Conservation (phyloP, 1,140 invertebrate species). For the Marisa cornuarietis region DNA sequence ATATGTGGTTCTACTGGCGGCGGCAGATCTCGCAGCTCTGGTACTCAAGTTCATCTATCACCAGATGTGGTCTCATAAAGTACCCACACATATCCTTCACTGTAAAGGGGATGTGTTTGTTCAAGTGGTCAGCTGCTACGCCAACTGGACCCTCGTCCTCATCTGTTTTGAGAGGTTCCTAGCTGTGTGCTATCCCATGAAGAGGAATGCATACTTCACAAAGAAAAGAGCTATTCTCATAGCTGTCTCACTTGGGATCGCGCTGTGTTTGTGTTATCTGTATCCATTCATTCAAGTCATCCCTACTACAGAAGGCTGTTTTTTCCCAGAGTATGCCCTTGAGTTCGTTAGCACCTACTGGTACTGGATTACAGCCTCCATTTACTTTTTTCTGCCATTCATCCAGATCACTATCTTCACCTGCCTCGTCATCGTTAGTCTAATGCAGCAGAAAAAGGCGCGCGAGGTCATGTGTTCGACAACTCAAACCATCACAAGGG, state of each 20-base stretch:
- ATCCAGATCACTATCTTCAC: constrained; percentile 38
- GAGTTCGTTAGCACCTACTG: constrained; percentile 27
- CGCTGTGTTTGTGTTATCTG: constrained; percentile 35
- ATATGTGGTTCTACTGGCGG: constrained; percentile 45
- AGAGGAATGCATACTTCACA: constrained; percentile 39
- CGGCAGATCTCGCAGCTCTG: constrained; percentile 39
- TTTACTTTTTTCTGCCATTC: constrained; percentile 40
- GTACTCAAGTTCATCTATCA: constrained; percentile 41
- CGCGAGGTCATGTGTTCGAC: constrained; percentile 11
- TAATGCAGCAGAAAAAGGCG: constrained; percentile 29
- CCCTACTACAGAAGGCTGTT: constrained; percentile 5
- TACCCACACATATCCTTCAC: constrained; percentile 29
- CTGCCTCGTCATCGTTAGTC: constrained; percentile 33
- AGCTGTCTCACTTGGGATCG: constrained; percentile 27
- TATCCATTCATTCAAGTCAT: constrained; percentile 36
- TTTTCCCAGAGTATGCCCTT: constrained; percentile 15
- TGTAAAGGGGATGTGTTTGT: constrained; percentile 22
- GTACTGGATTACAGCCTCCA: constrained; percentile 45
- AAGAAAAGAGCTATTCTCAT: constrained; percentile 30
- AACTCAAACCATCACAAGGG: neutral
- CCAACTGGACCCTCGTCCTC: constrained; percentile 53
- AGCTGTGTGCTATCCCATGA: constrained; percentile 47
- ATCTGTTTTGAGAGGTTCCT: constrained; percentile 53
- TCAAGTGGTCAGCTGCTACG: constrained; percentile 36
- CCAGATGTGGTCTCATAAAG: constrained; percentile 29